Evolutionary conservation across 2,113 vertebrate genomes (phyloP), one percentile per base, ranked within the genome.

Genomic region (Rhea pennata): DNA sequence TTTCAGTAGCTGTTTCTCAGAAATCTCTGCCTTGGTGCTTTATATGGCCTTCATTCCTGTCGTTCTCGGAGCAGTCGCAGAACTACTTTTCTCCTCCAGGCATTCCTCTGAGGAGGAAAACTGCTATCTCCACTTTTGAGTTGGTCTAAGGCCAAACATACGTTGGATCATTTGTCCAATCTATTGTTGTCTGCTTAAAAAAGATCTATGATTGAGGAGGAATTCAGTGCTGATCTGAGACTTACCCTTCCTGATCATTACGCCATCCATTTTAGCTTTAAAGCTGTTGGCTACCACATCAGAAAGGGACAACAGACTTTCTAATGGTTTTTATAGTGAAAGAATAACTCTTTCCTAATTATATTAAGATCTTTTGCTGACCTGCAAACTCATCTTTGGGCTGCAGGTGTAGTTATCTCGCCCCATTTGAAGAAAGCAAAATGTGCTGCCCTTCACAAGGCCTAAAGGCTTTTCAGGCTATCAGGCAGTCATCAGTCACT

Each of bases 401-500:
- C 14, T 70, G n/a, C 6, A 0, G 24, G 20, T 50, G 40, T 44
- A 65, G 9, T 36, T 56, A 48, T 27, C n/a, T 75, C 51, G 42
- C 61, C 58, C 58, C 9, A 17, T 58, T 33, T 54, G 50, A 36
- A 64, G 59, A 85, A 54, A 22, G 22, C 16, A 20, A 46, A 40
- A 7, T 27, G 16, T 73, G 13, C 23, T 64, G 6, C 75, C 20
- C n/a, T 85, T 78, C 16, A 59, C 84, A 84, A 90, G 19, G 59
- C 61, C 19, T 39, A 80, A 58, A 76, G 42, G 79, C 39, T 70
- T 69, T 61, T 88, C 46, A 71, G 64, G 62, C 26, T 51, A 70
- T 24, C 0, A 1, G 39, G 50, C 2, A 1, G 73, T 85, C 23
- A 75, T 29, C 0, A 1, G n/a, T 54, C 2, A 1, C 70, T 85